Percentiles rank a stretch among this genome's conserved stretches.
Evolutionary conservation across 2,888 invertebrate genomes (phyloP).

Genomic region (Drosophila mettleri): DNA sequence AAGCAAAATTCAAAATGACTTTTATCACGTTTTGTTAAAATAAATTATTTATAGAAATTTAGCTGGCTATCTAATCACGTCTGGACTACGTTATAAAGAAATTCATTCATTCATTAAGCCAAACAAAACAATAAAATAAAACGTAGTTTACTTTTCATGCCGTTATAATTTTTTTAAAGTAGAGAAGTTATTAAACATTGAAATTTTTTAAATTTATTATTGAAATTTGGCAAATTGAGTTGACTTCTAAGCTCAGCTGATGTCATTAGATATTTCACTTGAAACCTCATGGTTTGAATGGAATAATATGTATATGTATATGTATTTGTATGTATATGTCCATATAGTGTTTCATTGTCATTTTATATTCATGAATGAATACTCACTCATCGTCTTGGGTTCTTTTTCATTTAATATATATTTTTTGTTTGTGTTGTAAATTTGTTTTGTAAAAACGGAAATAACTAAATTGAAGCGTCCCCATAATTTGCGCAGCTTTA

Average conservation of each 20-base stretch:
- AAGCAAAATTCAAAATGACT: neutral
- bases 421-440: constrained; percentile 2
- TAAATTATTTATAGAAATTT: constrained; percentile 3
- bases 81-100: neutral
- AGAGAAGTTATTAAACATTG: neutral
- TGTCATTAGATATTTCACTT: too few relatives aligned
- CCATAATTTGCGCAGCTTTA: constrained; percentile 45
- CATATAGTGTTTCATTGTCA: too few relatives aligned
- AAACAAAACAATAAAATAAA: neutral
- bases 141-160: constrained; percentile 17
- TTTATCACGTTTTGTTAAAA: constrained; percentile 1
- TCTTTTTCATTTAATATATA: neutral
- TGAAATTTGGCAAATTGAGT: too few relatives aligned
- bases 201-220: too few relatives aligned
- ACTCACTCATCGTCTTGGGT: too few relatives aligned
- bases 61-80: constrained; percentile 49
- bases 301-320: neutral
- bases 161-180: neutral
- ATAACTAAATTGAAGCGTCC: constrained; percentile 68
- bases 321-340: too few relatives aligned
- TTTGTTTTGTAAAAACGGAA: constrained; percentile 56
- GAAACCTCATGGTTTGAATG: too few relatives aligned
- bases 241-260: too few relatives aligned
- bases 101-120: constrained; percentile 40
- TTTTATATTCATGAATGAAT: too few relatives aligned